These are phyloP conservation scores for Garrulus glandarius DNA, from an alignment of 2,797 vertebrate species.

Conservation along the genomic window DNA sequence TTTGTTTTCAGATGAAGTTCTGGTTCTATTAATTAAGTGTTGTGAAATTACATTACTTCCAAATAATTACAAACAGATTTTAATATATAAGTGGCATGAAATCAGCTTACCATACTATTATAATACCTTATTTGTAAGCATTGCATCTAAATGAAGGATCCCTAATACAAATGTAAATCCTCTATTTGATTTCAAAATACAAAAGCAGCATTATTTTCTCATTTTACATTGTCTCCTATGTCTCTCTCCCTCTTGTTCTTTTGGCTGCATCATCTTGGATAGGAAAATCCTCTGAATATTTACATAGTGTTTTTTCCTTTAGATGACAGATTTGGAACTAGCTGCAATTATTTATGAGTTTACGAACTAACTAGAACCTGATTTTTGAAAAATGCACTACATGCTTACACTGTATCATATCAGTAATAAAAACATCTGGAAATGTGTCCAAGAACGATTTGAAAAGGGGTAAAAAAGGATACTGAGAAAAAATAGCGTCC, in stretches of 20 bases:
- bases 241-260: not conserved
- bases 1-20: not conserved
- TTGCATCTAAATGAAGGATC: not conserved
- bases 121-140: not conserved
- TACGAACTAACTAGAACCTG: not conserved
- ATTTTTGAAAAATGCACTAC: not conserved
- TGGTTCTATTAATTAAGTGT: not conserved
- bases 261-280: not conserved
- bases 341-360: constrained; percentile 15
- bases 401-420: not conserved
- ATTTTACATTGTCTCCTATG: not conserved
- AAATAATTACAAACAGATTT: not conserved
- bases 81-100: not conserved
- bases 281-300: not conserved
- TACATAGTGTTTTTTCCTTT: not conserved
- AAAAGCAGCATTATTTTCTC: not conserved
- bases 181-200: not conserved
- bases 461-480: not conserved
- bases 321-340: not conserved
- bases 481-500: not conserved
- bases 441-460: not conserved
- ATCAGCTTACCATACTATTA: not conserved
- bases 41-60: not conserved
- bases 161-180: not conserved
- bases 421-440: not conserved